These are phyloP conservation scores for Tinea pellionella DNA, from an alignment of 2,888 invertebrate genomes.

Conservation along the genomic window DNA sequence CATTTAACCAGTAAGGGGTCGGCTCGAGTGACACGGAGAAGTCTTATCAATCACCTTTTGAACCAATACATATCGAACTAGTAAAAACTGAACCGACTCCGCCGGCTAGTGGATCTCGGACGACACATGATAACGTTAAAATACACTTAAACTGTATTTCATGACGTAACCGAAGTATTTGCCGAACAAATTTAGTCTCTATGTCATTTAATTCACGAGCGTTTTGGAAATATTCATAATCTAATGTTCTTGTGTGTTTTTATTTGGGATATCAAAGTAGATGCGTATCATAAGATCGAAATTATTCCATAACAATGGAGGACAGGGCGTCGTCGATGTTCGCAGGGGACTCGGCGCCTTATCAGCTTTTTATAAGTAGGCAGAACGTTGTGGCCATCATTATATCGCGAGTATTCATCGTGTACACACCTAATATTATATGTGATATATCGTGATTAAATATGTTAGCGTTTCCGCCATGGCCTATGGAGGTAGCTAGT, in stretches of 20 bases:
- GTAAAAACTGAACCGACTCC: slow-evolving; percentile 68
- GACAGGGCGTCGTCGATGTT: slow-evolving; percentile 26
- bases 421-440: not conserved
- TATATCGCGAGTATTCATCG: slow-evolving; percentile 35
- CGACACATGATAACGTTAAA: slow-evolving; percentile 2
- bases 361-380: slow-evolving; percentile 63
- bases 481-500: slow-evolving; percentile 42
- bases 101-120: slow-evolving; percentile 24
- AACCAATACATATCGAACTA: slow-evolving; percentile 67
- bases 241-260: not conserved
- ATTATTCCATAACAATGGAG: not conserved
- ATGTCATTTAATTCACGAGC: not conserved
- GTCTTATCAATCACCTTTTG: slow-evolving; percentile 68
- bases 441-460: slow-evolving; percentile 29
- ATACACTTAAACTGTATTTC: not conserved
- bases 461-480: slow-evolving; percentile 64
- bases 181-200: not conserved
- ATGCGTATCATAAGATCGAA: not conserved
- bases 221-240: too few species aligned
- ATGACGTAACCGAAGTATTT: not conserved
- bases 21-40: slow-evolving; percentile 35
- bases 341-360: slow-evolving; percentile 59
- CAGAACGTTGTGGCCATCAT: slow-evolving; percentile 44
- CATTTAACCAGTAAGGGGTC: slow-evolving; percentile 55
- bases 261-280: not conserved